Evolutionary conservation across 2,113 vertebrate species (phyloP).

Genomic region (Malurus cyaneus): DNA sequence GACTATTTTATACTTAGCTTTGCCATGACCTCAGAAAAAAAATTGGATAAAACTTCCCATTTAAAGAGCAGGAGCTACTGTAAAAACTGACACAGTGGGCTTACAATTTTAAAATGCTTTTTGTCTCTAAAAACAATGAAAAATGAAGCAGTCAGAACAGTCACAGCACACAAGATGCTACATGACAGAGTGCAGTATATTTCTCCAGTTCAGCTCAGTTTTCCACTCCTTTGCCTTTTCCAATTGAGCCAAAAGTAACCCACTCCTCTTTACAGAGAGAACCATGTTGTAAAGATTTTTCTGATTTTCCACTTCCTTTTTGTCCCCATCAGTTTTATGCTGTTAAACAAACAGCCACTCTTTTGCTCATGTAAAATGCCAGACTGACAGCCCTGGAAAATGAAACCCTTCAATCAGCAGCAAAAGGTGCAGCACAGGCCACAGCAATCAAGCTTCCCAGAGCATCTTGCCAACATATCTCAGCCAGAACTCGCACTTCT

Average conservation of each 20-base stretch:
- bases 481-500: not conserved
- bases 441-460: not conserved
- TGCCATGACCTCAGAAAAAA: constrained; percentile 9
- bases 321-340: not conserved
- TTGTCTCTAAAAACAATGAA: constrained; percentile 25
- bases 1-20: constrained; percentile 11
- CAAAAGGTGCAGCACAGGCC: not conserved
- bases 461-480: not conserved
- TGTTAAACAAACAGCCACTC: constrained; percentile 28
- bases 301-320: constrained; percentile 33
- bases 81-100: constrained; percentile 3
- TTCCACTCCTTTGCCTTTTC: constrained; percentile 72
- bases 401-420: not conserved
- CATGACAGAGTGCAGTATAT: constrained; percentile 4
- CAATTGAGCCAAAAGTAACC: constrained; percentile 43
- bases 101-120: constrained; percentile 29
- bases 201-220: constrained; percentile 74
- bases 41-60: not conserved
- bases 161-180: constrained; percentile 36
- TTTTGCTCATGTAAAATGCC: not conserved
- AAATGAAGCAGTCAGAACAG: constrained; percentile 30
- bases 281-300: not conserved
- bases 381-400: constrained; percentile 26
- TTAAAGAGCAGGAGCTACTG: not conserved
- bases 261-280: constrained; percentile 28